phyloP scores from a whole-genome alignment of 2,888 invertebrate species.

The Idaea straminata region DNA sequence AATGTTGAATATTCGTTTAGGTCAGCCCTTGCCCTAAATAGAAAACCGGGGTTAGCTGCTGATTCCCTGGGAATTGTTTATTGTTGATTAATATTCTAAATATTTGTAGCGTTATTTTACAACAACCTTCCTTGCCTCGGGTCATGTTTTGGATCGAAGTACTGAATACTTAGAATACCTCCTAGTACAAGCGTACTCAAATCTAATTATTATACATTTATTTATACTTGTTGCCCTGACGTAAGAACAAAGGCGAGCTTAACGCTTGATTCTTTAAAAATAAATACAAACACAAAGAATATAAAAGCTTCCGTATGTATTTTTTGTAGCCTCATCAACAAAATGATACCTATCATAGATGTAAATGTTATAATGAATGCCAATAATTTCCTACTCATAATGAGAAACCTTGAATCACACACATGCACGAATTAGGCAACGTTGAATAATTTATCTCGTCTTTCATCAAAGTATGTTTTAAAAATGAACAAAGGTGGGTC shows the following conservation, averaged over 20 bases:
- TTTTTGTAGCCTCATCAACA: neutral
- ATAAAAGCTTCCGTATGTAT: neutral
- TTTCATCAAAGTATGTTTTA: neutral
- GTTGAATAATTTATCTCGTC: neutral
- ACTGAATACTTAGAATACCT: neutral
- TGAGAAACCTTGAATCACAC: neutral
- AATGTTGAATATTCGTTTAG: slow-evolving; percentile 8
- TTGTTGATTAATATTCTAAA: slow-evolving; percentile 5
- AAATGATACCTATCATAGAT: neutral
- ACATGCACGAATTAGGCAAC: neutral
- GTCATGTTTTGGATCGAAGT: neutral
- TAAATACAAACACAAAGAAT: neutral
- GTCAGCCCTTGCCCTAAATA: slow-evolving; percentile 25
- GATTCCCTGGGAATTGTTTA: slow-evolving; percentile 23
- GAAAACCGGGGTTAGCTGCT: slow-evolving; percentile 23
- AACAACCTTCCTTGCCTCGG: neutral
- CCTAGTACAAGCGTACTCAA: neutral
- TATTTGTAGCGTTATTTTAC: neutral
- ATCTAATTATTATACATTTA: neutral
- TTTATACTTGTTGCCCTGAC: neutral
- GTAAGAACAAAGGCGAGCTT: no score
- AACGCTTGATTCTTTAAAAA: neutral
- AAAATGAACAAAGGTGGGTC: neutral
- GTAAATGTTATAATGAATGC: neutral
- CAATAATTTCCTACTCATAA: slow-evolving; percentile 1